Evolutionary conservation across 2,888 invertebrate genomes (phyloP), one percentile per base, ranked within the genome.

Genomic region (Drosophila anceps): DNA sequence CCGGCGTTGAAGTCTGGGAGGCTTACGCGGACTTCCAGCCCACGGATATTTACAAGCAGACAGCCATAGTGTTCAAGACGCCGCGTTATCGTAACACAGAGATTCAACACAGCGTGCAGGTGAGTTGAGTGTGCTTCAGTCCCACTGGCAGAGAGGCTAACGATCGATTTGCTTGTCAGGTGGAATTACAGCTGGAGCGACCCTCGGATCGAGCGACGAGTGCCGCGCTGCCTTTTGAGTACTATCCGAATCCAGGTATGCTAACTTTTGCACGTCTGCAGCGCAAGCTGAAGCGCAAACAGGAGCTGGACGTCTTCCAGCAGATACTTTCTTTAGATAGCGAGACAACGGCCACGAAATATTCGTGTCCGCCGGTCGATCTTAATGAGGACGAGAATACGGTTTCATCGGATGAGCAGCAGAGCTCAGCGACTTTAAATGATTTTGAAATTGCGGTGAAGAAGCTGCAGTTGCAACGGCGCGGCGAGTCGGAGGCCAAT

Each of bases 121-220:
- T 94, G 64, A 73, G 80, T 63, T 13, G 27, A 15, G 10, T 2
- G 12, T 7, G 6, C 6, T 0, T 6, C 2, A 10, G 8, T 29
- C 27, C n/a, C 1, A 15, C 13, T 15, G 20, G 0, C 0, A 5
- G 6, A n/a, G 37, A 27, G 37, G n/a, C n/a, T 54, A 27, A 29
- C 18, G 2, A 8, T 4, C 1, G 15, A 55, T n/a, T 10, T 10
- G n/a, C 18, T 18, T 10, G 20, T 0, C 57, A 95, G 95, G 97
- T 97, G n/a, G 95, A 94, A 89, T 95, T 98, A 78, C 98, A 98
- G 91, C 94, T 98, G 77, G 94, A 95, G 91, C 94, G 98, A 81
- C 96, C 96, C 27, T 96, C 97, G 15, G 98, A 98, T 93, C 95
- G 95, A 79, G 96, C 96, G 55, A 95, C 95, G 64, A 98, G 98